A percentile compares a stretch with the other conserved stretches of the same genome.
Evolutionary conservation across 2,888 invertebrate genomes (phyloP).

Genomic region (Zygogramma bicolorata): DNA sequence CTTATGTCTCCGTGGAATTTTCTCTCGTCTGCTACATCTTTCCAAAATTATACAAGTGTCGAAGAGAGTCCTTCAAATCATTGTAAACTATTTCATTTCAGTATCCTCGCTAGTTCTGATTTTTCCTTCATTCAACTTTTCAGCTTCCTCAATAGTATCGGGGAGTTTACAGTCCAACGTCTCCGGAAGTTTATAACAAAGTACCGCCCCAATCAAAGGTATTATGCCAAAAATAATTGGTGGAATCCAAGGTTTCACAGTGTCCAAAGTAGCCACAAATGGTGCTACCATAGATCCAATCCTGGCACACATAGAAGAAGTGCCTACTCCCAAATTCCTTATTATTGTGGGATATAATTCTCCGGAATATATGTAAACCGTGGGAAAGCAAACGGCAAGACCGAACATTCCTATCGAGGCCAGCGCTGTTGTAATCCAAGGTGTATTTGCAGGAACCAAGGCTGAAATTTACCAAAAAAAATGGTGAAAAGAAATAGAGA

Average conservation of each 20-base stretch:
- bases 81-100: constrained; percentile 17
- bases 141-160: constrained; percentile 85
- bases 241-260: constrained; percentile 73
- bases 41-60: not conserved
- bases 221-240: constrained; percentile 77
- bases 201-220: constrained; percentile 76
- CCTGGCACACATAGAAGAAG: constrained; percentile 87
- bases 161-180: constrained; percentile 82
- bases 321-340: constrained; percentile 87
- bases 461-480: constrained; percentile 49
- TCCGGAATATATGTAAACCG: constrained; percentile 88
- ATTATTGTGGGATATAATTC: constrained; percentile 92
- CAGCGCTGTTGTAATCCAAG: constrained; percentile 72
- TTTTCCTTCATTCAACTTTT: constrained; percentile 59
- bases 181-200: constrained; percentile 81
- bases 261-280: constrained; percentile 77
- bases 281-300: constrained; percentile 90
- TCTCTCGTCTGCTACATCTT: not conserved
- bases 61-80: not conserved
- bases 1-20: too few relatives aligned
- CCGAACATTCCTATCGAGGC: constrained; percentile 84
- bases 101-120: constrained; percentile 14
- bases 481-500: not conserved
- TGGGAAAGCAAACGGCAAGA: constrained; percentile 85
- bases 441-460: constrained; percentile 68